phyloP scores from a whole-genome alignment of 2,888 invertebrate genomes.

The Exocentrus adspersus region DNA sequence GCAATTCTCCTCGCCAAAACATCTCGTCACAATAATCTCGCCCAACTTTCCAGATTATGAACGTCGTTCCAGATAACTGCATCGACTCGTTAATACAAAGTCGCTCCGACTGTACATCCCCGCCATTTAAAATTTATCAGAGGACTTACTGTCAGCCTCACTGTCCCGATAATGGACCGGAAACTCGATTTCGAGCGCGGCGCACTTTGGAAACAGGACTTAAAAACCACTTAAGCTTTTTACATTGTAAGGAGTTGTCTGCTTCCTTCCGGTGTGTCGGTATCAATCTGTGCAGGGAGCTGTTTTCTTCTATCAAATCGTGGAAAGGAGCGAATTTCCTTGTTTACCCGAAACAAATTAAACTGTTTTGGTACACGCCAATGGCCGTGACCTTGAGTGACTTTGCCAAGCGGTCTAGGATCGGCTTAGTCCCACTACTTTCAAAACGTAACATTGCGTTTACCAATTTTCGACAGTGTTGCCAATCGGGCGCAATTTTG shows the following conservation, averaged over 20 bases:
- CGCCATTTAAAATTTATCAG: not conserved
- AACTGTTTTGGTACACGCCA: too few relatives aligned
- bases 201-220: constrained; percentile 9
- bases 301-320: not conserved
- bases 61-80: not conserved
- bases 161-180: not conserved
- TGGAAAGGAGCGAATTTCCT: too few relatives aligned
- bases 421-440: too few relatives aligned
- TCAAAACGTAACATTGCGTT: too few relatives aligned
- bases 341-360: too few relatives aligned
- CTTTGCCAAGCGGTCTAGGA: too few relatives aligned
- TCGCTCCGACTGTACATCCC: not conserved
- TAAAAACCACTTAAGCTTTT: constrained; percentile 20
- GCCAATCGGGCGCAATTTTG: too few relatives aligned
- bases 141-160: not conserved
- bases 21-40: too few relatives aligned
- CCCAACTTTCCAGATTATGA: not conserved
- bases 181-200: not conserved
- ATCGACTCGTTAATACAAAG: not conserved
- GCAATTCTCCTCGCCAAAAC: too few relatives aligned
- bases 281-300: constrained; percentile 1
- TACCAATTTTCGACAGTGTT: too few relatives aligned
- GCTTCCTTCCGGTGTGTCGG: constrained; percentile 2
- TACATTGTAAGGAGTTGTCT: constrained; percentile 6
- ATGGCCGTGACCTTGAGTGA: too few relatives aligned